phyloP scores from a whole-genome alignment of 2,888 invertebrate genomes.

The Drosophila borealis region DNA sequence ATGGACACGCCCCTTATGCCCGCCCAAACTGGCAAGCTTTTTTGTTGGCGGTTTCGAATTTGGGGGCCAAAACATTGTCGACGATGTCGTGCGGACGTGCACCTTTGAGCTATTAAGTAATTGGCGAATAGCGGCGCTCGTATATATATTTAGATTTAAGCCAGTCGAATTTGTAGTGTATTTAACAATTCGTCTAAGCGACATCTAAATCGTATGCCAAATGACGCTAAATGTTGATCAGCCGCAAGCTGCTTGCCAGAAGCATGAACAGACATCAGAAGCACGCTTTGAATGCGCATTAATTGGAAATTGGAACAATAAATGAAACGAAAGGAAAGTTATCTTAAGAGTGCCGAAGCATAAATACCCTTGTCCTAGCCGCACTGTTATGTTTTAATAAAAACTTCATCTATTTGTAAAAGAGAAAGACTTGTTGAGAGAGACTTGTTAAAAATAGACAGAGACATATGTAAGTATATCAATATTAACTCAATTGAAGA shows the following conservation, averaged over 20 bases:
- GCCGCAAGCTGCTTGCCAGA: constrained; percentile 58
- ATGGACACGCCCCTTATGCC: constrained; percentile 33
- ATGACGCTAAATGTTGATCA: constrained; percentile 73
- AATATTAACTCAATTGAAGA: too few relatives aligned
- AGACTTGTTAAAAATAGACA: too few relatives aligned
- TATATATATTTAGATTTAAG: constrained; percentile 62
- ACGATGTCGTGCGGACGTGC: constrained; percentile 46
- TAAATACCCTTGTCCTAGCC: neutral
- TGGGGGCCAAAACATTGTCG: constrained; percentile 32
- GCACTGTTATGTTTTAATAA: too few relatives aligned
- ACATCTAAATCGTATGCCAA: constrained; percentile 46
- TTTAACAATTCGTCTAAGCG: neutral
- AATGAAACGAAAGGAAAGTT: neutral
- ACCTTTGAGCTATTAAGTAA: constrained; percentile 73
- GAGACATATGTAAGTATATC: too few relatives aligned
- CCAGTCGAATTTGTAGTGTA: constrained; percentile 27
- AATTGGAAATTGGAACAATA: neutral
- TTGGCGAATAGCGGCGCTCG: constrained; percentile 55
- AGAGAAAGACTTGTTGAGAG: too few relatives aligned
- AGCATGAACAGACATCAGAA: constrained; percentile 54
- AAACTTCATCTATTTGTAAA: too few relatives aligned
- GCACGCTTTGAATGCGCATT: constrained; percentile 3
- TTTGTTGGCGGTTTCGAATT: constrained; percentile 24
- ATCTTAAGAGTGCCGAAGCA: neutral
- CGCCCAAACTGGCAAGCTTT: constrained; percentile 50